phyloP scores from a whole-genome alignment of 2,888 invertebrate species.

The Acleris laterana region DNA sequence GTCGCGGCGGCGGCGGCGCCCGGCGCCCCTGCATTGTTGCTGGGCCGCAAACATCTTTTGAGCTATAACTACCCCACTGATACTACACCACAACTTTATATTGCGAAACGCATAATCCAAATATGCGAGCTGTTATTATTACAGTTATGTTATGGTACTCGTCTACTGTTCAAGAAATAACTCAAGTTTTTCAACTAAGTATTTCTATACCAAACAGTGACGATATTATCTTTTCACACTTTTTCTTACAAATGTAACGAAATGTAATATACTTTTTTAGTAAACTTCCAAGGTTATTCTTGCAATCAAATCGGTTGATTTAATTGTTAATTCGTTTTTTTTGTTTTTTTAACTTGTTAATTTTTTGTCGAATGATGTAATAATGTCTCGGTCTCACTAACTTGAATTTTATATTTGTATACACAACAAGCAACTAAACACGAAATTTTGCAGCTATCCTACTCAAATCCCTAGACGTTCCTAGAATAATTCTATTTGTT shows the following conservation, averaged over 20 bases:
- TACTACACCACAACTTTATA: slow-evolving; percentile 43
- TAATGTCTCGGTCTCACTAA: too few relatives aligned
- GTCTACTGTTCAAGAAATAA: neutral
- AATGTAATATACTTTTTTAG: too few relatives aligned
- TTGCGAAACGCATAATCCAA: slow-evolving; percentile 59
- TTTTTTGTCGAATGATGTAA: too few relatives aligned
- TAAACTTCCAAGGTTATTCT: too few relatives aligned
- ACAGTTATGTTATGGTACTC: slow-evolving; percentile 44
- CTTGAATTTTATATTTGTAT: slow-evolving; percentile 26
- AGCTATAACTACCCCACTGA: slow-evolving; percentile 50
- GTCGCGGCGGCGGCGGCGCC: slow-evolving; percentile 58
- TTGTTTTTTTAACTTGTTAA: too few relatives aligned
- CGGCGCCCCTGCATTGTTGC: slow-evolving; percentile 58
- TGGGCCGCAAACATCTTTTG: slow-evolving; percentile 60
- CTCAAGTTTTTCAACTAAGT: neutral
- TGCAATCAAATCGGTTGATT: too few relatives aligned
- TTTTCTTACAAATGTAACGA: too few relatives aligned
- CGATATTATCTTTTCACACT: too few relatives aligned
- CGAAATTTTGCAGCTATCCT: slow-evolving; percentile 61
- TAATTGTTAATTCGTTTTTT: too few relatives aligned
- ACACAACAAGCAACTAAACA: slow-evolving; percentile 69
- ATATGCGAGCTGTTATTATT: slow-evolving; percentile 47
- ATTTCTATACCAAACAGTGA: too few relatives aligned
- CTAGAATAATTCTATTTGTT: slow-evolving; percentile 22
- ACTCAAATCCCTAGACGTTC: slow-evolving; percentile 46